These are phyloP conservation scores for Fratercula arctica DNA, from an alignment of 2,797 vertebrate species.

Conservation along the genomic window DNA sequence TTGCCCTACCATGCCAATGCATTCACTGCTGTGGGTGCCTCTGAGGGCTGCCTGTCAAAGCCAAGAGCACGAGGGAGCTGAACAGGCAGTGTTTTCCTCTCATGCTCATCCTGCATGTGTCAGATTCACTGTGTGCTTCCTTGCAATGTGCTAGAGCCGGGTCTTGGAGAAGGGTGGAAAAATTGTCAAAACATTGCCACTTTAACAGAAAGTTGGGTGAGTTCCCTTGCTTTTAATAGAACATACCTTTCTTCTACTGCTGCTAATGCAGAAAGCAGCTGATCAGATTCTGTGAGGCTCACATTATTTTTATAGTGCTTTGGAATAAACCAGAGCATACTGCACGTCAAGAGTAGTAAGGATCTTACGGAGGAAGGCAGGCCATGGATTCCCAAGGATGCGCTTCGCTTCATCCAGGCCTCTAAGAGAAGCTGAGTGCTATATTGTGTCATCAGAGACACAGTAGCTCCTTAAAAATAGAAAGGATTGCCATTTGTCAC, in stretches of 20 bases:
- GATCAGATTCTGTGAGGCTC: neutral
- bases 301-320: neutral
- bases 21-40: neutral
- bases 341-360: neutral
- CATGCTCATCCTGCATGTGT: neutral
- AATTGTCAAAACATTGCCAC: neutral
- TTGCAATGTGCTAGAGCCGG: neutral
- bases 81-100: neutral
- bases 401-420: neutral
- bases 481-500: neutral
- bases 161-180: neutral
- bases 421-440: neutral
- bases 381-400: neutral
- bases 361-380: neutral
- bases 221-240: constrained; percentile 39
- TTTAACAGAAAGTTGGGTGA: constrained; percentile 23
- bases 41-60: neutral
- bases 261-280: constrained; percentile 49
- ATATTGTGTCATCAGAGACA: neutral
- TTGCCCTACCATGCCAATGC: neutral
- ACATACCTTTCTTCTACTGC: constrained; percentile 2
- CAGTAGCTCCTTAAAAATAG: neutral
- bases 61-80: neutral
- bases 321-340: neutral
- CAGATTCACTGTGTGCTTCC: neutral